A percentile compares a stretch with the other conserved stretches of the same genome.
Evolutionary conservation across 2,797 vertebrate genomes (phyloP).

Genomic region (Cynodonichthys magdalenae): DNA sequence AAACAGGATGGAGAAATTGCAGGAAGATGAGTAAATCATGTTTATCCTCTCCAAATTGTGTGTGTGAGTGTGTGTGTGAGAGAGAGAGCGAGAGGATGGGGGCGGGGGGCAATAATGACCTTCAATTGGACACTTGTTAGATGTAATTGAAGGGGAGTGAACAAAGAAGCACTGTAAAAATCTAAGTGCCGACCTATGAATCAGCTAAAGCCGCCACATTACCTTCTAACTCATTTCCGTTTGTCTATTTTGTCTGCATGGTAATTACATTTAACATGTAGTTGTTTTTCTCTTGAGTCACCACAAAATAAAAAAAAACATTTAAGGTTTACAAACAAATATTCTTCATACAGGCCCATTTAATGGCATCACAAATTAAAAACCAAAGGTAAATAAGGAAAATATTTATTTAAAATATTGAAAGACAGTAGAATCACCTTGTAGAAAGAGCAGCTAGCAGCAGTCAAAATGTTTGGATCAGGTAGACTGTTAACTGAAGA

Average conservation of each 20-base stretch:
- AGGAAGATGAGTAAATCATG: conserved; percentile 14
- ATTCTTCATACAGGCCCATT: too few species aligned
- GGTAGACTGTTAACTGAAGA: too few species aligned
- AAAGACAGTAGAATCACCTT: too few species aligned
- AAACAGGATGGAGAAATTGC: conserved; percentile 13
- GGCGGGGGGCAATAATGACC: conserved; percentile 30
- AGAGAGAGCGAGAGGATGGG: neutral
- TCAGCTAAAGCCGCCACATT: conserved; percentile 20
- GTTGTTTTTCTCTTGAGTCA: too few species aligned
- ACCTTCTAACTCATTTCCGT: neutral
- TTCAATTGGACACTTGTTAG: conserved; percentile 51
- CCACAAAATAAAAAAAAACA: too few species aligned
- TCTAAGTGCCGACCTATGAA: conserved; percentile 43
- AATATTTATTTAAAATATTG: too few species aligned
- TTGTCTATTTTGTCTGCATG: neutral
- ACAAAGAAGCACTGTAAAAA: conserved; percentile 45
- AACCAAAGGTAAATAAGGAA: too few species aligned
- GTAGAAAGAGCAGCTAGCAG: too few species aligned
- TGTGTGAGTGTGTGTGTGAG: neutral
- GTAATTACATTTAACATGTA: too few species aligned
- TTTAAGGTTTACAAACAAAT: too few species aligned
- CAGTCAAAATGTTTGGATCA: too few species aligned
- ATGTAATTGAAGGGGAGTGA: conserved; percentile 60
- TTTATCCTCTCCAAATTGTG: neutral
- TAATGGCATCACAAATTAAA: too few species aligned